A percentile compares a stretch with the other conserved stretches of the same genome.
phyloP scores from a whole-genome alignment of 2,797 vertebrate species.

The Taenioides sp. region DNA sequence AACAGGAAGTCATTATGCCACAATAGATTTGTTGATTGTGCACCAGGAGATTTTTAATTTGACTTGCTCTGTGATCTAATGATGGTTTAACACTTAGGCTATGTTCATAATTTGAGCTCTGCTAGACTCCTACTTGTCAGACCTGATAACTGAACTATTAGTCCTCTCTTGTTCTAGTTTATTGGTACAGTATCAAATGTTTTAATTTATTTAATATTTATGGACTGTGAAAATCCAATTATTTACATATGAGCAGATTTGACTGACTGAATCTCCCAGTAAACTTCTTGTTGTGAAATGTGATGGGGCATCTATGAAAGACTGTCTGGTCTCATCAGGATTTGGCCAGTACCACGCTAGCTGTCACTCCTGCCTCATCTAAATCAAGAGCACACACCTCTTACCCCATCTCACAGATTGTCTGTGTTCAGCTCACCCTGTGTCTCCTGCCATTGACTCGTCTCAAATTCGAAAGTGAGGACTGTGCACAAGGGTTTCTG shows the following conservation, averaged over 20 bases:
- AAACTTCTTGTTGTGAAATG: conserved; percentile 18
- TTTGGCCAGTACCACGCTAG: conserved; percentile 55
- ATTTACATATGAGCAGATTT: neutral
- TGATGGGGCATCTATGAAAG: conserved; percentile 46
- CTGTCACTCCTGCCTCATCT: conserved; percentile 61
- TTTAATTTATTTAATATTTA: neutral
- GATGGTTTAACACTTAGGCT: conserved; percentile 35
- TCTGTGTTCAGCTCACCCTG: conserved; percentile 51
- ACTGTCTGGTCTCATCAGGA: conserved; percentile 61
- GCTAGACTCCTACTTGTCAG: conserved; percentile 26
- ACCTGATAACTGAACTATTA: neutral
- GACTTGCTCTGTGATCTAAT: conserved; percentile 55
- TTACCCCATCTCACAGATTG: conserved; percentile 50
- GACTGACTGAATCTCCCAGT: conserved; percentile 13
- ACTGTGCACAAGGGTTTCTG: conserved; percentile 15
- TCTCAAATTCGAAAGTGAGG: conserved; percentile 51
- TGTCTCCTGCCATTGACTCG: conserved; percentile 49
- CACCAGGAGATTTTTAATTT: conserved; percentile 46
- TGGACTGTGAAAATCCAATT: neutral
- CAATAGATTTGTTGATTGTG: conserved; percentile 48
- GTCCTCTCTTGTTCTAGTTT: too few relatives aligned
- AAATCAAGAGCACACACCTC: conserved; percentile 44
- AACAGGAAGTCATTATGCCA: conserved; percentile 46
- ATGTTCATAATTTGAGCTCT: conserved; percentile 51
- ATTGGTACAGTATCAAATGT: too few relatives aligned